phyloP scores from a whole-genome alignment of 1,140 invertebrate genomes.

The Drosophila navojoa region DNA sequence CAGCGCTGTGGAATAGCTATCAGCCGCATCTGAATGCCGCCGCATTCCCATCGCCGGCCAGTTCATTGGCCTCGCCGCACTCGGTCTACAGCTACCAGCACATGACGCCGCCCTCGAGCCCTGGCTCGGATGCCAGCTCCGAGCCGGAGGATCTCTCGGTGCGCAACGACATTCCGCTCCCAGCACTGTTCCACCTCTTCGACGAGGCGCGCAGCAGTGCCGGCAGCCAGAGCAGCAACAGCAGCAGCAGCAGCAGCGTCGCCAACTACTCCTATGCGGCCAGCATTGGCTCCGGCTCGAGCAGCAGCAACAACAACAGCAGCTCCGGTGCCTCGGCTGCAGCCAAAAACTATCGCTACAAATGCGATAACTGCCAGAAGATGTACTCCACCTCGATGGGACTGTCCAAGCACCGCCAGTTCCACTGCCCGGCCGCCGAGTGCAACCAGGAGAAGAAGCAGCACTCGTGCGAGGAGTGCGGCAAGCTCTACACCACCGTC shows the following conservation, averaged over 20 bases:
- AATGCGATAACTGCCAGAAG: conserved; percentile 96
- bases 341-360: conserved; percentile 88
- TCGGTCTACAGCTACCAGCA: conserved; percentile 76
- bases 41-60: conserved; percentile 74
- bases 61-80: conserved; percentile 65
- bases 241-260: conserved; percentile 75
- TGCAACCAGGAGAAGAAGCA: conserved; percentile 85
- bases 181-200: conserved; percentile 78
- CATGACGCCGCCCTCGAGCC: conserved; percentile 82
- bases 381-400: conserved; percentile 98
- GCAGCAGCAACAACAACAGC: conserved; percentile 48
- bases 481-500: conserved; percentile 85
- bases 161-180: conserved; percentile 78
- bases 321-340: conserved; percentile 20
- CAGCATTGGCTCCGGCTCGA: conserved; percentile 85
- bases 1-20: conserved; percentile 76
- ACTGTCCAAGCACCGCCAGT: conserved; percentile 97
- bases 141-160: conserved; percentile 82
- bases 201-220: conserved; percentile 59
- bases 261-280: conserved; percentile 83
- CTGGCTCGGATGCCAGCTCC: conserved; percentile 69
- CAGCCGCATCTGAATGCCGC: conserved; percentile 62
- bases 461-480: conserved; percentile 85
- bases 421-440: conserved; percentile 91
- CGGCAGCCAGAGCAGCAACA: conserved; percentile 28